A percentile compares a stretch with the other conserved stretches of the same genome.
These are phyloP conservation scores for Thryonomys swinderianus DNA, from an alignment of 2,113 vertebrate species.

Conservation along the genomic window DNA sequence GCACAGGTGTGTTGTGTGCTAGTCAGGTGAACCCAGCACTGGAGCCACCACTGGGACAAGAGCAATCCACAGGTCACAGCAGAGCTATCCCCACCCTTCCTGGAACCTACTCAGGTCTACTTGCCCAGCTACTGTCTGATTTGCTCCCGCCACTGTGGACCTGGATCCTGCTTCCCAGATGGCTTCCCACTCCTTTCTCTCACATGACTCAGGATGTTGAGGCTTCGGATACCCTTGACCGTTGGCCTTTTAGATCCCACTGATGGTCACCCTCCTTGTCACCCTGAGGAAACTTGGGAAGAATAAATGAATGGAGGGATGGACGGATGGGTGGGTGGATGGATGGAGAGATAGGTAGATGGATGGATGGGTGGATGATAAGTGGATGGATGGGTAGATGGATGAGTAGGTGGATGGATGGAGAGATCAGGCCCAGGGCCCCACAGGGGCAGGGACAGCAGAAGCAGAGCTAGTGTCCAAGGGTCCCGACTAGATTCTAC, in stretches of 20 bases:
- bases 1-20: not conserved
- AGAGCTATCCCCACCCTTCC: not conserved
- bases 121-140: not conserved
- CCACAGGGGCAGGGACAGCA: not conserved
- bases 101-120: not conserved
- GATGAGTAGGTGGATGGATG: too few relatives aligned
- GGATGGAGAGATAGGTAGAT: too few relatives aligned
- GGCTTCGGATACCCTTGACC: not conserved
- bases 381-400: too few relatives aligned
- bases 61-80: fast-evolving
- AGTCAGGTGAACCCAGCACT: too few relatives aligned
- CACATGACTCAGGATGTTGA: not conserved
- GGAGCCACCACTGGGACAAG: fast-evolving
- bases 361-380: too few relatives aligned
- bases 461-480: not conserved
- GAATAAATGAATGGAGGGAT: not conserved
- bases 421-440: not conserved
- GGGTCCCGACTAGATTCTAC: not conserved
- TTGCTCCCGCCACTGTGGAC: not conserved
- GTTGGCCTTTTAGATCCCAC: not conserved
- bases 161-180: not conserved
- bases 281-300: not conserved
- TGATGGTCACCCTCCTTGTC: not conserved
- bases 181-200: not conserved
- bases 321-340: not conserved